Conservation (phyloP, 2,113 vertebrate species). For the Rhynchopsitta pachyrhyncha region DNA sequence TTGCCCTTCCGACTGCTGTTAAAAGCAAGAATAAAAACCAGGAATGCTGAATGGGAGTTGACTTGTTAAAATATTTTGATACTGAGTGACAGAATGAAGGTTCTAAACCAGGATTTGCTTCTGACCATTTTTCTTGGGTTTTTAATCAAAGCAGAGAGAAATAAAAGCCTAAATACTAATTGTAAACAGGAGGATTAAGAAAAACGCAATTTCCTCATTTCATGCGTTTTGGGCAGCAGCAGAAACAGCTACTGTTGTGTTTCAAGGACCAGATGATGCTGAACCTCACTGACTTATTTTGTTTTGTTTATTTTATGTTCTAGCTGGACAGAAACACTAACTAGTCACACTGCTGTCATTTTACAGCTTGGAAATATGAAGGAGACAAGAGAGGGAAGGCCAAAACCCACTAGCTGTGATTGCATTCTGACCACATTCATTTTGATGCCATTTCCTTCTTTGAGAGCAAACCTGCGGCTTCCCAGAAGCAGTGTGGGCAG, state of each 20-base stretch:
- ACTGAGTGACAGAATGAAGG: background rate
- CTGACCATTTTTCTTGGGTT: background rate
- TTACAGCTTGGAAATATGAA: background rate
- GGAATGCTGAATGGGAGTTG: background rate
- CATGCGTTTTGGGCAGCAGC: background rate
- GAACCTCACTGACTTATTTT: background rate
- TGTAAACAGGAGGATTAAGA: background rate
- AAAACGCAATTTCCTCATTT: background rate
- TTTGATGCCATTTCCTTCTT: background rate
- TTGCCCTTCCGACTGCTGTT: background rate
- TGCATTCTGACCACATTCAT: background rate
- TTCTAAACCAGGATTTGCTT: background rate
- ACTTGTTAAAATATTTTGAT: background rate
- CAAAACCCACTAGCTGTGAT: background rate
- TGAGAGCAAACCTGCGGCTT: background rate
- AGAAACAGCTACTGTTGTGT: background rate
- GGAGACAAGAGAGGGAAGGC: background rate
- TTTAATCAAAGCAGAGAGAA: background rate
- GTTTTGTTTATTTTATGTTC: background rate
- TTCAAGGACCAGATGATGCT: background rate
- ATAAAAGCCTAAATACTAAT: background rate
- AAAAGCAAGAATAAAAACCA: background rate
- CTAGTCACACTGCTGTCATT: background rate
- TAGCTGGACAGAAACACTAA: background rate
- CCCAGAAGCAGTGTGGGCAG: background rate